phyloP scores from a whole-genome alignment of 2,888 invertebrate species.

The Microchrysa polita region DNA sequence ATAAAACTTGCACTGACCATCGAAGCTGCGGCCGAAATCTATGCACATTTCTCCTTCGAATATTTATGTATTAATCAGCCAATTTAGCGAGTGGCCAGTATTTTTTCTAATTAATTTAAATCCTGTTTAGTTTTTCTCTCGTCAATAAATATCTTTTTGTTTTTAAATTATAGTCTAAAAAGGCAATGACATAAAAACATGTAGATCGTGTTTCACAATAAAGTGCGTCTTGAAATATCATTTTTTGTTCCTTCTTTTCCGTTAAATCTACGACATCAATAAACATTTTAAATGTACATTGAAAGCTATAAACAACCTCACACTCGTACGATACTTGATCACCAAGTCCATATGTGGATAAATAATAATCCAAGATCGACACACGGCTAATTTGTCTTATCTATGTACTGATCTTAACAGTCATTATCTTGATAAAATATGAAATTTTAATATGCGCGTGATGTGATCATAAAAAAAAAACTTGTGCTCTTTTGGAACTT shows the following conservation, averaged over 20 bases:
- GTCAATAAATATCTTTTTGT: too few species aligned
- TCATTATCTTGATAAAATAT: slow-evolving; percentile 14
- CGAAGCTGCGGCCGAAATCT: too few species aligned
- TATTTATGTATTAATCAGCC: too few species aligned
- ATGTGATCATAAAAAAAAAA: slow-evolving; percentile 17
- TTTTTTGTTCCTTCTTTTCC: too few species aligned
- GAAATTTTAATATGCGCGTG: not conserved
- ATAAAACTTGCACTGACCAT: too few species aligned
- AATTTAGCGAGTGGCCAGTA: too few species aligned
- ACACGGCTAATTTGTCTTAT: slow-evolving; percentile 24
- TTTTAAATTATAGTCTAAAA: too few species aligned
- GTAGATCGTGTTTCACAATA: too few species aligned
- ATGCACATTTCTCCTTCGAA: too few species aligned
- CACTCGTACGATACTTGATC: slow-evolving; percentile 8
- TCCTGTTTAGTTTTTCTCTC: too few species aligned
- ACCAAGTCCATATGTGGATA: not conserved
- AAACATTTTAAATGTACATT: not conserved
- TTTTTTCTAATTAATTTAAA: not conserved
- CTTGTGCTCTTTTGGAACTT: not conserved
- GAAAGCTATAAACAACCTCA: slow-evolving; percentile 11
- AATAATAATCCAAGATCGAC: slow-evolving; percentile 5
- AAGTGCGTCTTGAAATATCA: too few species aligned
- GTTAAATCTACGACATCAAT: slow-evolving; percentile 7
- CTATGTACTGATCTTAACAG: slow-evolving; percentile 10
- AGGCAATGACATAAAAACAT: too few species aligned